A percentile compares a stretch with the other conserved stretches of the same genome.
phyloP scores from a whole-genome alignment of 2,888 invertebrate genomes.

The Eueremaeus valkanovi region DNA sequence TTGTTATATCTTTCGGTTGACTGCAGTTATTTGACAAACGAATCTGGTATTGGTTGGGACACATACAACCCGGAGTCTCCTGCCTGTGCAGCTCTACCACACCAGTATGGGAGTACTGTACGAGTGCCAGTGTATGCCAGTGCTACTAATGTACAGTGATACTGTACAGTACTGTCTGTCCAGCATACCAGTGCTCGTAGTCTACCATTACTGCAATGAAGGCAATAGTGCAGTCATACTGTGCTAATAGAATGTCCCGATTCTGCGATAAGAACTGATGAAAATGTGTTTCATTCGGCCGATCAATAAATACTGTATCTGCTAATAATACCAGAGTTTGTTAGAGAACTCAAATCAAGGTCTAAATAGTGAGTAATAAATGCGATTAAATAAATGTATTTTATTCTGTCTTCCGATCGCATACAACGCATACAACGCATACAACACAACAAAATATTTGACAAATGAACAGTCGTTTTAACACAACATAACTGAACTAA shows the following conservation, averaged over 20 bases:
- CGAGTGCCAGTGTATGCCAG: no score
- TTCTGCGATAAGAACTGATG: not conserved
- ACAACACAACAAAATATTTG: not conserved
- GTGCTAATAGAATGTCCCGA: not conserved
- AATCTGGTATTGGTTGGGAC: slow-evolving; percentile 21
- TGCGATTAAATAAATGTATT: slow-evolving; percentile 32
- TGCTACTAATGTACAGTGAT: no score
- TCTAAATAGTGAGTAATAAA: slow-evolving; percentile 21
- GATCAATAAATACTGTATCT: slow-evolving; percentile 3
- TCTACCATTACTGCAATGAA: no score
- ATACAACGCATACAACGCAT: not conserved
- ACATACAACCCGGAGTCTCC: not conserved
- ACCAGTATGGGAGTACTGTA: not conserved
- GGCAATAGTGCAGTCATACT: not conserved
- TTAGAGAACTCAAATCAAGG: not conserved
- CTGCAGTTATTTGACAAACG: slow-evolving; percentile 25
- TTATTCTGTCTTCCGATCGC: not conserved
- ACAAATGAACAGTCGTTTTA: not conserved
- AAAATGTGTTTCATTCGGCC: not conserved
- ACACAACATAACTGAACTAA: not conserved
- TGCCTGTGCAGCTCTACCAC: not conserved
- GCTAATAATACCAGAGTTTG: slow-evolving; percentile 10
- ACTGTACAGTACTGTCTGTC: no score
- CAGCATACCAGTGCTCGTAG: no score
- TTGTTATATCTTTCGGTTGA: slow-evolving; percentile 16